Evolutionary conservation across 2,797 vertebrate species (phyloP).

Genomic region (Falco concolor): DNA sequence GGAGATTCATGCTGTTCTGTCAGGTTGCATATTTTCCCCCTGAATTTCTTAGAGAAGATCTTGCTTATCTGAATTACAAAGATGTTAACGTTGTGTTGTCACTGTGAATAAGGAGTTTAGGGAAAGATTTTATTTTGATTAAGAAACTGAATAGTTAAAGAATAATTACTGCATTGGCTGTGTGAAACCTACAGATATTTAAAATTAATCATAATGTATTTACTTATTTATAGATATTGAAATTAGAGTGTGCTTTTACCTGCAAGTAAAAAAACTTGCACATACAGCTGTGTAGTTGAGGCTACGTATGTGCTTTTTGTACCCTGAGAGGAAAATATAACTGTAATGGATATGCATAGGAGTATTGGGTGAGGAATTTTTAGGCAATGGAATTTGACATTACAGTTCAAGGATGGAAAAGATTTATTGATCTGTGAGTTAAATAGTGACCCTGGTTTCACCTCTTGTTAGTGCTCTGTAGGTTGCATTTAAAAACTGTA

Average conservation of each 20-base stretch:
- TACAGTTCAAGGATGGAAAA: slow-evolving; percentile 64
- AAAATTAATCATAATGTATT: background rate
- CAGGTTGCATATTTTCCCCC: slow-evolving; percentile 47
- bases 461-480: slow-evolving; percentile 10
- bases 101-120: slow-evolving; percentile 6
- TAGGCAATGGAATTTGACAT: slow-evolving; percentile 39
- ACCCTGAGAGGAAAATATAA: background rate
- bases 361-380: background rate
- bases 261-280: background rate
- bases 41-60: slow-evolving; percentile 50
- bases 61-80: slow-evolving; percentile 17
- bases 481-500: background rate
- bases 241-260: background rate
- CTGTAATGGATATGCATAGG: background rate
- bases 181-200: background rate
- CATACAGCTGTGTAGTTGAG: background rate
- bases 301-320: background rate
- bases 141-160: background rate
- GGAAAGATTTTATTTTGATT: slow-evolving; percentile 28
- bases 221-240: slow-evolving; percentile 7
- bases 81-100: background rate
- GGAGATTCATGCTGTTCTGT: slow-evolving; percentile 19
- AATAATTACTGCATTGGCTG: background rate
- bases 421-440: slow-evolving; percentile 48
- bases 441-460: slow-evolving; percentile 52